These are phyloP conservation scores for Noturus placidus DNA, from an alignment of 2,113 vertebrate genomes.

Conservation along the genomic window DNA sequence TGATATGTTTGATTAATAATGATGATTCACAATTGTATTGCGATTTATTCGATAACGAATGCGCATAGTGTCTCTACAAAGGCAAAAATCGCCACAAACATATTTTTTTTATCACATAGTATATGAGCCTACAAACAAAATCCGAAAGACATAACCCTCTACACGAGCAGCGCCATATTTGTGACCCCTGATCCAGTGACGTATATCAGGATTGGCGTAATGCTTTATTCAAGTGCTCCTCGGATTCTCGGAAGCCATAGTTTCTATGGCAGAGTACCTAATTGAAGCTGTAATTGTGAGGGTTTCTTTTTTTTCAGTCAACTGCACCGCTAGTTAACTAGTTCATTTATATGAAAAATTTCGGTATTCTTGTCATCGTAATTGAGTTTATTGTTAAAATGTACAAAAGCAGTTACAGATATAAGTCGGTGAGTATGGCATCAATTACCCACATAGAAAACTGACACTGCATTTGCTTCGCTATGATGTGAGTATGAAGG, in stretches of 20 bases:
- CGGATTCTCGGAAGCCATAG: background rate
- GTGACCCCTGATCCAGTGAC: constrained; percentile 43
- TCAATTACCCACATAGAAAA: background rate
- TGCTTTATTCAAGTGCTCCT: background rate
- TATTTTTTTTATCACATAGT: background rate
- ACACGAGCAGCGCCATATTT: constrained; percentile 63
- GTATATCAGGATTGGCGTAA: background rate
- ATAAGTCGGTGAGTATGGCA: background rate
- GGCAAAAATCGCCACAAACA: background rate
- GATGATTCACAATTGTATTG: background rate
- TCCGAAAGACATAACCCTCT: background rate
- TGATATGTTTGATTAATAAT: background rate
- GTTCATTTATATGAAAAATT: background rate
- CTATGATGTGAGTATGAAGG: background rate
- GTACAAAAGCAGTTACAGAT: background rate
- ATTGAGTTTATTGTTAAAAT: background rate
- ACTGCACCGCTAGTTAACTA: background rate
- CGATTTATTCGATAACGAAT: background rate
- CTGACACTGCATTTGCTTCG: background rate
- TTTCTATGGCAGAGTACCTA: too few species aligned
- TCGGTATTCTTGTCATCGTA: background rate
- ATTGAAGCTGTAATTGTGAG: background rate
- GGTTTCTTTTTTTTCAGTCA: background rate
- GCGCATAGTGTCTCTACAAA: background rate
- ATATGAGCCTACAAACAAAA: background rate